Evolutionary conservation across 2,888 invertebrate species (phyloP), one percentile per base, ranked within the genome.

Genomic region (Helicoverpa assulta): DNA sequence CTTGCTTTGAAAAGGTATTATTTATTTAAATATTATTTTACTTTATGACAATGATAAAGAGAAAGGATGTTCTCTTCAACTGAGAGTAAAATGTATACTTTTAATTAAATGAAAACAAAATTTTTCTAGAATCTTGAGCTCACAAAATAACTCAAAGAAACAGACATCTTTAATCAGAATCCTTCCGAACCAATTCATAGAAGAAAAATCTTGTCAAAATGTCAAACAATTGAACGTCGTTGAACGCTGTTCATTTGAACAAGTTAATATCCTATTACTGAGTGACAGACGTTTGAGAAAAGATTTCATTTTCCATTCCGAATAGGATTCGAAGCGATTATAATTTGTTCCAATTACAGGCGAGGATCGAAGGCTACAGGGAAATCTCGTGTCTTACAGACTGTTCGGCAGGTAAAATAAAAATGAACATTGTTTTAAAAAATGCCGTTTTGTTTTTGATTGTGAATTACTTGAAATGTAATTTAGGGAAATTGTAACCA

Each of bases 301-400:
- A 71, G 21, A 73, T 70, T 66, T 52, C 43, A 61, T 50, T 70
- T 63, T 70, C n/a, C 65, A 65, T 65, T 70, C 26, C 12, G 53
- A 67, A 73, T 59, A 77, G 53, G 57, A 68, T 78, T 76, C 19
- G n/a, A 50, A 26, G 16, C 47, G 54, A 73, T 73, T 62, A 64
- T 62, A 68, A 68, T 68, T 68, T 61, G 51, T 61, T 63, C 19
- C 29, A 78, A 67, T 64, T 64, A 73, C 21, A 21, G n/a, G 43
- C 4, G 10, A 18, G 40, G n/a, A 59, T 52, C 56, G 33, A 53
- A 33, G 43, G 8, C n/a, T 40, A 14, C 19, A 19, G n/a, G 4
- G 52, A 18, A 18, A 16, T 29, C 47, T n/a, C 6, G 51, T 16
- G 33, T 40, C 18, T 64, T 37, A 70, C 6, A 67, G 47, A 26